phyloP scores from a whole-genome alignment of 1,140 invertebrate species.

The Goniozus legneri region DNA sequence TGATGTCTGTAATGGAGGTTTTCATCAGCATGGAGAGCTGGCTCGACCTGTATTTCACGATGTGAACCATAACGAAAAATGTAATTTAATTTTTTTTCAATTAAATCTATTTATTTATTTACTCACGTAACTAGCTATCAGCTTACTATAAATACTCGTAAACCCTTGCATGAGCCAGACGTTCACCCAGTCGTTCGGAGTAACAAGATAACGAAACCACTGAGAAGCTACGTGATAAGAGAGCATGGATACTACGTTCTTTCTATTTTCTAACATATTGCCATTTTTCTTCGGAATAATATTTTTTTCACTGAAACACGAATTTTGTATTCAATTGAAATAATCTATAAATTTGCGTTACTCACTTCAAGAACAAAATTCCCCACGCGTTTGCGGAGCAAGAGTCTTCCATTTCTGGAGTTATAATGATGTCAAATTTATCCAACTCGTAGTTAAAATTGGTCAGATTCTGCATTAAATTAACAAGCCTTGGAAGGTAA shows the following conservation, averaged over 20 bases:
- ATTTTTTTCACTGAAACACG: constrained; percentile 1
- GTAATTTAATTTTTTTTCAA: neutral
- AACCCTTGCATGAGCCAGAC: constrained; percentile 58
- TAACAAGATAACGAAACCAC: constrained; percentile 51
- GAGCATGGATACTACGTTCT: constrained; percentile 36
- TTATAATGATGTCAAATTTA: constrained; percentile 50
- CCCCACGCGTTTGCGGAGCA: no score
- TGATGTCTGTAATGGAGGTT: no score
- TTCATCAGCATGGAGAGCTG: no score
- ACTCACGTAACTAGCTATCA: constrained; percentile 39
- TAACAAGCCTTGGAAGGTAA: constrained; percentile 49
- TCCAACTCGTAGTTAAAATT: constrained; percentile 22
- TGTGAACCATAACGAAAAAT: neutral
- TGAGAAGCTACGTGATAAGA: constrained; percentile 57
- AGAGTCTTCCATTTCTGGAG: constrained; percentile 44
- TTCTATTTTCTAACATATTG: neutral
- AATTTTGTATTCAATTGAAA: neutral
- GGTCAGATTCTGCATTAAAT: constrained; percentile 23
- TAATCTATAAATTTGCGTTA: neutral
- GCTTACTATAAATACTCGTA: constrained; percentile 43
- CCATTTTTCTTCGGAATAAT: neutral
- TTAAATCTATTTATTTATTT: neutral
- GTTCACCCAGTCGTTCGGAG: constrained; percentile 45
- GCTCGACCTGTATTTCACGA: constrained; percentile 13
- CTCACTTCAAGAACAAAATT: constrained; percentile 22